A percentile compares a stretch with the other conserved stretches of the same genome.
phyloP scores from a whole-genome alignment of 2,888 invertebrate species.

The Agrotis exclamationis region DNA sequence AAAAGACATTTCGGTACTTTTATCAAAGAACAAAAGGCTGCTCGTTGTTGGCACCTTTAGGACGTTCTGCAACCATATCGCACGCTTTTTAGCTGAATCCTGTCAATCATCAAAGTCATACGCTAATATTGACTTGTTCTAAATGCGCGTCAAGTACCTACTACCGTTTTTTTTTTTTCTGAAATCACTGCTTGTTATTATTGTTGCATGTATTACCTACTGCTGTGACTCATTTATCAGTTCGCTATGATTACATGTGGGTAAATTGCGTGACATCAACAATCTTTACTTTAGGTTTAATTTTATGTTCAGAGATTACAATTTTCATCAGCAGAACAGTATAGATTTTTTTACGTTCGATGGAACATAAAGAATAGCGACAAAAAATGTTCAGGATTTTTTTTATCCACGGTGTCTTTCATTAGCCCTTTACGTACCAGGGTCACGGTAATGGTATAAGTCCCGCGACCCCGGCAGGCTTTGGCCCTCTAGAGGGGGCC shows the following conservation, averaged over 20 bases:
- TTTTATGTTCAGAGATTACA: conserved; percentile 27
- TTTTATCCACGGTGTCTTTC: no score
- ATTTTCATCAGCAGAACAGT: background rate
- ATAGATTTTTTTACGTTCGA: no score
- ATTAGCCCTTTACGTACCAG: no score
- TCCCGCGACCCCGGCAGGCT: no score
- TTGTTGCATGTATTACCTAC: conserved; percentile 18
- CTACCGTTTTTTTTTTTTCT: conserved; percentile 9
- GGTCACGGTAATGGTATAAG: no score
- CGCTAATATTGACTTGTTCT: conserved; percentile 5
- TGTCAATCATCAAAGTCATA: conserved; percentile 1
- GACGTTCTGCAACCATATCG: background rate
- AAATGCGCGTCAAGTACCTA: background rate
- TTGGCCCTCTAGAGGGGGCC: no score
- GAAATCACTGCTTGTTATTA: conserved; percentile 7
- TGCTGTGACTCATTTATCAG: conserved; percentile 54
- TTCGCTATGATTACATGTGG: conserved; percentile 50
- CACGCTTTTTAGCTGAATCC: background rate
- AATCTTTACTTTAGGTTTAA: conserved; percentile 48
- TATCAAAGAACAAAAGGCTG: background rate
- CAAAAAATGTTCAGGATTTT: no score
- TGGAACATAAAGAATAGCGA: no score
- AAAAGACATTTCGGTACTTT: conserved; percentile 3
- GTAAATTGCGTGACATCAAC: conserved; percentile 55
- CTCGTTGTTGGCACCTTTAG: background rate